Conservation (phyloP, 2,797 vertebrate species). For the Diplodus sargus region DNA sequence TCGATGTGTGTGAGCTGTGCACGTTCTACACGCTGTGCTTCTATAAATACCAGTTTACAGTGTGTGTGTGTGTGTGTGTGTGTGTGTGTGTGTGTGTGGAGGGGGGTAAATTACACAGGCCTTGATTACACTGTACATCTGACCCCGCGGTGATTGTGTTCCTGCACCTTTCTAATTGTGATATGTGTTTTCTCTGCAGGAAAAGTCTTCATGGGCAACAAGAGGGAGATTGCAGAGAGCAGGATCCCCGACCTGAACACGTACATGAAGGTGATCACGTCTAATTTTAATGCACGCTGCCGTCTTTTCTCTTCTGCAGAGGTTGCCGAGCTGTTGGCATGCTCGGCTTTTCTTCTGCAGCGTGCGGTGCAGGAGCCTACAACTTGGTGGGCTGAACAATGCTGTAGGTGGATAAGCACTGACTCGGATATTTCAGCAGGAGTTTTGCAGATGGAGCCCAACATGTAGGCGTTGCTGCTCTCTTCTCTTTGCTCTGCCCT, state of each 20-base stretch:
- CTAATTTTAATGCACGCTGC: not conserved
- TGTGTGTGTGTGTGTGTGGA: too few relatives aligned
- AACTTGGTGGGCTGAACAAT: constrained; percentile 68
- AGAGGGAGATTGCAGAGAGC: constrained; percentile 93
- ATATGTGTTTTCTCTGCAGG: constrained; percentile 76
- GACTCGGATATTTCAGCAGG: constrained; percentile 71
- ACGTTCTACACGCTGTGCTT: not conserved
- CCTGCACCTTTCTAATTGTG: not conserved
- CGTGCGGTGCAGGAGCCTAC: constrained; percentile 55
- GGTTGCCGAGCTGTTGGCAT: constrained; percentile 47
- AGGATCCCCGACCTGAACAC: constrained; percentile 92
- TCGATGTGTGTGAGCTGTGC: constrained; percentile 1
- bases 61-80: not conserved
- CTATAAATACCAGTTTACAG: not conserved
- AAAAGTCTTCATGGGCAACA: constrained; percentile 93
- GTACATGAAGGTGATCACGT: constrained; percentile 92
- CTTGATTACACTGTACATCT: not conserved
- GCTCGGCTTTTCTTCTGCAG: constrained; percentile 49
- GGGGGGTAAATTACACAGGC: not conserved
- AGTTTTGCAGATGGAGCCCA: constrained; percentile 73
- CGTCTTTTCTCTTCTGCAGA: constrained; percentile 4
- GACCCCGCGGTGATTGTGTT: not conserved
- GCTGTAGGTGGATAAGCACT: constrained; percentile 75
- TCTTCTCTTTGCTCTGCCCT: constrained; percentile 75
- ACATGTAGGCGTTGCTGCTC: constrained; percentile 72